phyloP scores from a whole-genome alignment of 1,140 invertebrate species.

The Stegodyphus mimosarum region DNA sequence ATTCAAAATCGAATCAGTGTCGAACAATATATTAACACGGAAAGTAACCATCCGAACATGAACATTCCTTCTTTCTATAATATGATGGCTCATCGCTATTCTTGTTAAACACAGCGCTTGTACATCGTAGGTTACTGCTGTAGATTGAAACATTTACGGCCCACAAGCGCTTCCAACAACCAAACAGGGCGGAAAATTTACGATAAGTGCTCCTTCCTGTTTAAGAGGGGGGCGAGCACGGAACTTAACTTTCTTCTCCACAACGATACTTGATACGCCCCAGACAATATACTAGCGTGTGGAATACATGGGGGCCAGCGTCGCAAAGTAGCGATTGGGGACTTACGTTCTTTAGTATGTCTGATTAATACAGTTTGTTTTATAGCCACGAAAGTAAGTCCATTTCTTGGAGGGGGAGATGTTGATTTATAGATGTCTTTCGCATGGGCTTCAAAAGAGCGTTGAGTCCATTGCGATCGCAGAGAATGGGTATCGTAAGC shows the following conservation, averaged over 20 bases:
- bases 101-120: background rate
- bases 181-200: conserved; percentile 52
- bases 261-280: conserved; percentile 11
- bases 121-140: background rate
- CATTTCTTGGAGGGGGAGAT: background rate
- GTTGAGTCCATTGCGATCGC: conserved; percentile 17
- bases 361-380: conserved; percentile 50
- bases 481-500: background rate
- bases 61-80: too few relatives aligned
- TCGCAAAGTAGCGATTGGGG: conserved; percentile 16
- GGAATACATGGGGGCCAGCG: background rate
- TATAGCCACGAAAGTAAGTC: conserved; percentile 25
- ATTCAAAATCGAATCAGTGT: too few relatives aligned
- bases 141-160: conserved; percentile 30
- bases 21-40: too few relatives aligned
- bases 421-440: conserved; percentile 32
- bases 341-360: conserved; percentile 10
- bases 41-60: too few relatives aligned
- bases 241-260: background rate
- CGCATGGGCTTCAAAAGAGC: background rate
- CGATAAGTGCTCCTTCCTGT: conserved; percentile 54
- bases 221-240: conserved; percentile 7
- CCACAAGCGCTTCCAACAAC: background rate
- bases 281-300: background rate
- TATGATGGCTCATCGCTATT: background rate